Evolutionary conservation across 1,140 invertebrate species (phyloP), one percentile per base, ranked within the genome.

Genomic region (Solen grandis): DNA sequence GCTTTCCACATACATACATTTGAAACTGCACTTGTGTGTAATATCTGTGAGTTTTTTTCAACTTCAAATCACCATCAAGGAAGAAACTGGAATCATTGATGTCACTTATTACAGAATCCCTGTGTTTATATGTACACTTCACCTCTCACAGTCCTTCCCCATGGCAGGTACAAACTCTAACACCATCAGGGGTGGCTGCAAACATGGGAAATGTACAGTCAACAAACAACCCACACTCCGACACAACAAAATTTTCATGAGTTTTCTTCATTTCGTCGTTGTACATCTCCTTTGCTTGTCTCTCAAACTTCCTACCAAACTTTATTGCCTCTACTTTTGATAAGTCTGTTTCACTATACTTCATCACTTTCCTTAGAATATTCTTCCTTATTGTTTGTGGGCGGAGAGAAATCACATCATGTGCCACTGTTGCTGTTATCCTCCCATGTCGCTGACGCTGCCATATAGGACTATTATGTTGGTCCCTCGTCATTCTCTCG

Each of bases 71-170:
- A 22, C 25, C 19, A 16, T 3, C 50, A n/a, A 5, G n/a, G 10
- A 50, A 52, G 8, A 62, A 62, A 1, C 3, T 8, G 2, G 31
- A 41, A 38, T 65, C 62, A 4, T 41, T 46, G 22, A 62, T 65
- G 22, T 65, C 36, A 13, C 1, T 25, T 13, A 41, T 41, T 41
- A 22, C 29, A 16, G 38, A 22, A 33, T 65, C 62, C 16, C 29
- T 41, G 31, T 65, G 62, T 33, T 76, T 76, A 31, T 52, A 76
- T 50, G 59, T 36, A 31, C 62, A 65, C 36, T 65, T 65, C 0
- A 65, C 36, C 38, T 62, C 59, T 5, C 33, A 10, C 13, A 65
- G 62, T 25, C 60, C 59, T 25, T 52, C 60, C 16, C 38, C 41
- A 50, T 76, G 59, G 46, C 73, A 75, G 4, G 4, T 33, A 65